A percentile compares a stretch with the other conserved stretches of the same genome.
Evolutionary conservation across 2,797 vertebrate species (phyloP).

Genomic region (Australoheros facetus): DNA sequence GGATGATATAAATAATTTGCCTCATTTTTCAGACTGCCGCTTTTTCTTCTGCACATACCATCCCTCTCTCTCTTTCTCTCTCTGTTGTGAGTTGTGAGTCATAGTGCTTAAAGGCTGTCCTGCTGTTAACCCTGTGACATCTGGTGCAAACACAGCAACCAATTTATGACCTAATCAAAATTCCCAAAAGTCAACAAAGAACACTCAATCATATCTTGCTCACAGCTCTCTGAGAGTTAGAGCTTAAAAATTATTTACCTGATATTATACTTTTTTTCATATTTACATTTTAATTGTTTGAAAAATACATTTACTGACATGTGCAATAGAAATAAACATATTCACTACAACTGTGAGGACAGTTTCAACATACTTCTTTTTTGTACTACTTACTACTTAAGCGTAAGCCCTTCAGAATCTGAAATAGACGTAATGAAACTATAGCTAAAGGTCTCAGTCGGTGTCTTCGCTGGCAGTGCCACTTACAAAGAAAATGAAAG

Average conservation of each 20-base stretch:
- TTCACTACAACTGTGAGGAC: neutral
- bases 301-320: neutral
- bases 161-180: conserved; percentile 68
- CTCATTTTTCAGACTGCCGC: conserved; percentile 21
- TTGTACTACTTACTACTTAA: neutral
- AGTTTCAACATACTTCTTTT: neutral
- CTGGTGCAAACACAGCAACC: conserved; percentile 68
- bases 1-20: conserved; percentile 54
- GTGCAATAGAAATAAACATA: neutral
- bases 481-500: neutral
- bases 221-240: neutral
- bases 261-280: neutral
- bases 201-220: conserved; percentile 50
- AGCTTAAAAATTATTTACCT: neutral
- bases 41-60: neutral
- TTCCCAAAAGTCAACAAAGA: conserved; percentile 50
- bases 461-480: neutral
- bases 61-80: neutral
- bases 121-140: conserved; percentile 74
- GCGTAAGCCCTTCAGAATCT: neutral
- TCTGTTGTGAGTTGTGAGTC: conserved; percentile 35
- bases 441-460: neutral
- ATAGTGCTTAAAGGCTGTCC: conserved; percentile 64
- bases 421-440: neutral
- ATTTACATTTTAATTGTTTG: neutral